phyloP scores from a whole-genome alignment of 2,888 invertebrate genomes.

The Subacronicta megacephala region DNA sequence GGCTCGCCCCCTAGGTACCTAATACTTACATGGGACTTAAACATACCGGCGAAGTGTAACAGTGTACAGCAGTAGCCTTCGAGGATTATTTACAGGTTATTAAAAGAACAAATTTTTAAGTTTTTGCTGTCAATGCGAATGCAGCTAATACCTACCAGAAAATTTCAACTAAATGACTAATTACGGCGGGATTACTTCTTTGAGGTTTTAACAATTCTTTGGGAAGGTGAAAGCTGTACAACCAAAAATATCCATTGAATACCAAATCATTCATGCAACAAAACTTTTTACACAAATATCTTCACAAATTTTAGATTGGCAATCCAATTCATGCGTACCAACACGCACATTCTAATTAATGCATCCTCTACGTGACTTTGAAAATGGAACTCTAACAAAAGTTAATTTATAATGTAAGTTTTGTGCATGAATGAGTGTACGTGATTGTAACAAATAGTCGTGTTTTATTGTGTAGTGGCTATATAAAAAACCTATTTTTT shows the following conservation, averaged over 20 bases:
- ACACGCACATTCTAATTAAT: constrained; percentile 58
- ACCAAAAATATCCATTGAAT: constrained; percentile 8
- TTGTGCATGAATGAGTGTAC: constrained; percentile 73
- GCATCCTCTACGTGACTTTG: constrained; percentile 77
- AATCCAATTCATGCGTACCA: constrained; percentile 53
- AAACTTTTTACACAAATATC: constrained; percentile 22
- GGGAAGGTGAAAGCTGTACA: not conserved
- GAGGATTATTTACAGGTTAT: too few species aligned
- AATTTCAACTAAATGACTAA: not conserved
- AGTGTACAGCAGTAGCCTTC: too few species aligned
- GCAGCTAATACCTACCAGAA: not conserved
- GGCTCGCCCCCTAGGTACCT: too few species aligned
- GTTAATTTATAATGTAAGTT: constrained; percentile 71
- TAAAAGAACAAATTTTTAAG: not conserved
- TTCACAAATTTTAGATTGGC: constrained; percentile 51
- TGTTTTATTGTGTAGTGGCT: constrained; percentile 66
- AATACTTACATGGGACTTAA: too few species aligned
- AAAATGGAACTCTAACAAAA: constrained; percentile 70
- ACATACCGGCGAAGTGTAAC: too few species aligned
- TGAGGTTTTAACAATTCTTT: not conserved
- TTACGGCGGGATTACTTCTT: not conserved
- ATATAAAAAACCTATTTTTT: constrained; percentile 65
- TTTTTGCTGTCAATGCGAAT: not conserved
- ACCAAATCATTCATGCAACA: constrained; percentile 13
- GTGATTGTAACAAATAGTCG: constrained; percentile 79